Evolutionary conservation across 1,140 invertebrate genomes (phyloP).

Genomic region (Drosophila ananassae): DNA sequence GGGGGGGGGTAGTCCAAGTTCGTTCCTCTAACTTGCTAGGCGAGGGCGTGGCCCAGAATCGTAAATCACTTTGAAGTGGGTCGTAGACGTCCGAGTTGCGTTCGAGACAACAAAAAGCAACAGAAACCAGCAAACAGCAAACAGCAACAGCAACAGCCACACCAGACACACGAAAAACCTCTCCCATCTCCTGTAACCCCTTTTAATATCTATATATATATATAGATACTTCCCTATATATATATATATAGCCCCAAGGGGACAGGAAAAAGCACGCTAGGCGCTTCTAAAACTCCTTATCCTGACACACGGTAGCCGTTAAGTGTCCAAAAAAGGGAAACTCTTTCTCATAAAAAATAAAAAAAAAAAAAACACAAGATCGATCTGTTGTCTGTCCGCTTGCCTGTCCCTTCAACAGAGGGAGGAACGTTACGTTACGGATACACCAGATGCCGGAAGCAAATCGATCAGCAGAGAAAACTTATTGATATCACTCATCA

Average conservation of each 20-base stretch:
- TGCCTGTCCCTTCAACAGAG: background rate
- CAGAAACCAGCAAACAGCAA: conserved; percentile 18
- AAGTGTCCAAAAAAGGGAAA: conserved; percentile 58
- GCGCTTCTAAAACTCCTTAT: conserved; percentile 65
- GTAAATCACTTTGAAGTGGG: conserved; percentile 84
- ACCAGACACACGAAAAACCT: background rate
- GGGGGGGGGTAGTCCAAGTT: conserved; percentile 48
- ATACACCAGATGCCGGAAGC: conserved; percentile 10
- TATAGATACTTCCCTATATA: background rate
- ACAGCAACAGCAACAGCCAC: background rate
- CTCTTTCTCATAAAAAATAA: conserved; percentile 1
- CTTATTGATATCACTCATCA: conserved; percentile 54
- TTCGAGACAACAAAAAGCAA: conserved; percentile 47
- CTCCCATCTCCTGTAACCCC: background rate
- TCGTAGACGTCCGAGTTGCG: conserved; percentile 79
- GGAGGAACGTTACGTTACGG: conserved; percentile 20
- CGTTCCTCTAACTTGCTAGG: conserved; percentile 79
- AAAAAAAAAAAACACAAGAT: background rate
- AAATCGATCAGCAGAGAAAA: conserved; percentile 63
- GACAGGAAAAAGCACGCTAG: conserved; percentile 76
- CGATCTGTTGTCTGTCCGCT: background rate
- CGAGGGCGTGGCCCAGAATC: conserved; percentile 81
- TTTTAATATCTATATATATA: background rate
- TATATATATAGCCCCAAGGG: conserved; percentile 46
- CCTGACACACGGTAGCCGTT: conserved; percentile 73